Conservation (phyloP, 2,113 vertebrate genomes). For the Corvus hawaiiensis region DNA sequence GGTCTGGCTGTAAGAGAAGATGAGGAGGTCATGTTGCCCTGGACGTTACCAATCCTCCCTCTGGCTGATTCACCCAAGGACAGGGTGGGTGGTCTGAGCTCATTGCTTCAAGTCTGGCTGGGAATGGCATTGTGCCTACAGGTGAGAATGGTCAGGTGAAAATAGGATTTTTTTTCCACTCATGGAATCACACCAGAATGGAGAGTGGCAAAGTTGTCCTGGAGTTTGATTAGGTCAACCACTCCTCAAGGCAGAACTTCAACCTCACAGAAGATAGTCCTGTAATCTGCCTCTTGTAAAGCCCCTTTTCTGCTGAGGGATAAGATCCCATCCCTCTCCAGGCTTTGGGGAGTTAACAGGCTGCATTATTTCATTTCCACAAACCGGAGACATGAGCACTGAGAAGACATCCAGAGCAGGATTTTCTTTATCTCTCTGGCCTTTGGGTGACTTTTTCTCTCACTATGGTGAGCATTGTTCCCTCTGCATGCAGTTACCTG, state of each 20-base stretch:
- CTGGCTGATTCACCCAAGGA: not conserved
- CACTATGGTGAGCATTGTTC: not conserved
- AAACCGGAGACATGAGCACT: not conserved
- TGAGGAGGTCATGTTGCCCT: not conserved
- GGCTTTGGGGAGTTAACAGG: not conserved
- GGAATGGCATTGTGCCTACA: not conserved
- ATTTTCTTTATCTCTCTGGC: conserved; percentile 13
- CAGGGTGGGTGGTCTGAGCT: not conserved
- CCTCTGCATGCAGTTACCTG: not conserved
- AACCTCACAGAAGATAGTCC: not conserved
- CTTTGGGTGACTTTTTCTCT: conserved; percentile 39
- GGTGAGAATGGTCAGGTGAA: rapidly evolving
- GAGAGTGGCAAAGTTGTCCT: not conserved
- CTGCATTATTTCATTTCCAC: not conserved
- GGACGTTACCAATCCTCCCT: not conserved
- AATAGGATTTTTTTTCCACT: too few species aligned
- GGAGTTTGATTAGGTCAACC: not conserved
- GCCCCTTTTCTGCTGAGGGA: not conserved
- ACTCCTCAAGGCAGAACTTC: not conserved
- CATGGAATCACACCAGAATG: rapidly evolving
- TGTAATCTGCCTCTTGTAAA: not conserved
- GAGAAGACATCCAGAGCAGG: not conserved
- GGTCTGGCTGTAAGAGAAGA: not conserved
- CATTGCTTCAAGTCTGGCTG: not conserved
- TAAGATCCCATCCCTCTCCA: not conserved